These are phyloP conservation scores for Chionodraco myersi DNA, from an alignment of 2,113 vertebrate species.

Conservation along the genomic window DNA sequence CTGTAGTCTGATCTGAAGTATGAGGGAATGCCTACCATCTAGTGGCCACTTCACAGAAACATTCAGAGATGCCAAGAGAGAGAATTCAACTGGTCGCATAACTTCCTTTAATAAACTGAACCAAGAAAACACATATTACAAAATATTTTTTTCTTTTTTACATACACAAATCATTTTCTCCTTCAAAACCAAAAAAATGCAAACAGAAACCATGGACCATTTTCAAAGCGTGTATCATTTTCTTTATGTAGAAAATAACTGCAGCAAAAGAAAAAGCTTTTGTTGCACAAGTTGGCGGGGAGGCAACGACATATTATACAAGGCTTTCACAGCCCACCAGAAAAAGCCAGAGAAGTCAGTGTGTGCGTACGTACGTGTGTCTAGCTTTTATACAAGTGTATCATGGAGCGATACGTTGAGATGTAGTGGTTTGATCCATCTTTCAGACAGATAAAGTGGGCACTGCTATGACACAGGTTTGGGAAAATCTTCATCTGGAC, in stretches of 20 bases:
- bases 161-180: constrained; percentile 81
- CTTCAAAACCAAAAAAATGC: constrained; percentile 36
- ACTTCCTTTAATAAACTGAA: constrained; percentile 93
- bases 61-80: constrained; percentile 28
- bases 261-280: constrained; percentile 66
- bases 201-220: constrained; percentile 74
- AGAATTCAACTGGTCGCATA: constrained; percentile 83
- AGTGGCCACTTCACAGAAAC: constrained; percentile 53
- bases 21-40: constrained; percentile 61
- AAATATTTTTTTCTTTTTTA: constrained; percentile 87
- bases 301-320: constrained; percentile 44
- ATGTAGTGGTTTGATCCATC: constrained; percentile 38
- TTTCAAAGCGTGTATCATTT: constrained; percentile 58
- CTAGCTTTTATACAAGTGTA: constrained; percentile 34
- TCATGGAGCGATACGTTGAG: constrained; percentile 22
- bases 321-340: constrained; percentile 41
- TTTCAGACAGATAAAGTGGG: constrained; percentile 35
- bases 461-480: constrained; percentile 38
- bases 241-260: constrained; percentile 80
- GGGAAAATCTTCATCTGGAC: constrained; percentile 8
- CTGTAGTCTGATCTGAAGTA: background rate
- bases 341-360: constrained; percentile 40
- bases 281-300: constrained; percentile 62
- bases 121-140: constrained; percentile 91
- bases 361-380: constrained; percentile 22